Evolutionary conservation across 2,113 vertebrate species (phyloP).

Genomic region (Python bivittatus): DNA sequence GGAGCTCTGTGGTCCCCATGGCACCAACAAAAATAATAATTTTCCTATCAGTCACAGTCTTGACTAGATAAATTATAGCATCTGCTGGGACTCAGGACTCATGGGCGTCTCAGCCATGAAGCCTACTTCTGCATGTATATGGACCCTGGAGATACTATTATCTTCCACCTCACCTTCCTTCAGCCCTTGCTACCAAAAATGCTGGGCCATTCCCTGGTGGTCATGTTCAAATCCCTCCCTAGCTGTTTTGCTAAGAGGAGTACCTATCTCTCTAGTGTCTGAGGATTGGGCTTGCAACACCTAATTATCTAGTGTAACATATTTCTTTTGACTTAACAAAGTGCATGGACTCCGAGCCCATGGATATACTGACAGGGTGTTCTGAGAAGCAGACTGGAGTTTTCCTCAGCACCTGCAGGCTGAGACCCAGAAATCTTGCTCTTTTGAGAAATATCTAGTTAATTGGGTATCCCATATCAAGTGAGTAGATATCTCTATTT

Average conservation of each 20-base stretch:
- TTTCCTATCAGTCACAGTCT: not conserved
- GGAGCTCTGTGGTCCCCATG: not conserved
- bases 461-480: not conserved
- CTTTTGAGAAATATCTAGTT: not conserved
- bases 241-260: not conserved
- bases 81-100: not conserved
- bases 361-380: not conserved
- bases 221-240: not conserved
- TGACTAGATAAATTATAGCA: not conserved
- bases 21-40: not conserved
- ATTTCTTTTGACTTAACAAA: not conserved
- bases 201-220: not conserved
- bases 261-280: not conserved
- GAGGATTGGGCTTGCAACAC: not conserved
- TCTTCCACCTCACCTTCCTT: not conserved
- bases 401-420: not conserved
- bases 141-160: not conserved
- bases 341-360: not conserved
- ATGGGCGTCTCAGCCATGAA: not conserved
- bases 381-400: not conserved
- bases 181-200: not conserved
- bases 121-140: not conserved
- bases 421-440: not conserved
- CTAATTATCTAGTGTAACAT: not conserved
- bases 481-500: not conserved